Base-by-base conservation (phyloP, 2,113 vertebrate species). In the Cheilinus undulatus region DNA sequence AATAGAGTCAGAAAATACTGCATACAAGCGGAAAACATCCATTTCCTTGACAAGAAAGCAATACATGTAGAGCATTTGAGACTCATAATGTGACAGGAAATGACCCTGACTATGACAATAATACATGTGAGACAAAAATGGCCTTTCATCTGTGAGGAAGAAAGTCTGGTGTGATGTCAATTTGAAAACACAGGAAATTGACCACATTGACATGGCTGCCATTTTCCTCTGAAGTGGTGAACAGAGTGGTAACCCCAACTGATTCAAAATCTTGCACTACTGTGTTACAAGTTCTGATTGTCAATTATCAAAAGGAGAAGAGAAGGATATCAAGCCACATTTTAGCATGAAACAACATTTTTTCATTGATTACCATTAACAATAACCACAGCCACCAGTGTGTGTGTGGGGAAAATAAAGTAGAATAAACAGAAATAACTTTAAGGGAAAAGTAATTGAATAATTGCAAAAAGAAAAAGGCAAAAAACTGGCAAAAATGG, bases 21-120 rank as follows among this genome's bases (percentile, higher is more conserved):
- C n/a, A n/a, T 28, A 36, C 42, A n/a, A 48, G 40, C 63, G 69
- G 38, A 36, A 56, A 63, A 12, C 59, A 40, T 73, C 36, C 15
- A 52, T 70, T 74, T 51, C 32, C 27, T 63, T 9, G 43, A 61
- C 15, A 51, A 75, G 82, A 81, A 56, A 89, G 86, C 89, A 92
- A 92, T 92, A 91, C 40, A 62, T 66, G 67, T 60, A 26, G 66
- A 8, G 61, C 30, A 49, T 78, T 53, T 57, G 48, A 66, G 54
- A 40, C 22, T 63, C 27, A 13, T 48, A 68, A 69, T 51, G 63
- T 50, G 65, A 82, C 67, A 70, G 61, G 42, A 75, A 73, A 62
- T 60, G 1, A 27, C 9, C 36, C 36, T 49, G 26, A 66, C 28
- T n/a, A n/a, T n/a, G 49, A 52, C 43, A 51, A 70, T 27, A 52